These are phyloP conservation scores for Oreotrochilus melanogaster DNA, from an alignment of 2,113 vertebrate genomes.

Conservation along the genomic window DNA sequence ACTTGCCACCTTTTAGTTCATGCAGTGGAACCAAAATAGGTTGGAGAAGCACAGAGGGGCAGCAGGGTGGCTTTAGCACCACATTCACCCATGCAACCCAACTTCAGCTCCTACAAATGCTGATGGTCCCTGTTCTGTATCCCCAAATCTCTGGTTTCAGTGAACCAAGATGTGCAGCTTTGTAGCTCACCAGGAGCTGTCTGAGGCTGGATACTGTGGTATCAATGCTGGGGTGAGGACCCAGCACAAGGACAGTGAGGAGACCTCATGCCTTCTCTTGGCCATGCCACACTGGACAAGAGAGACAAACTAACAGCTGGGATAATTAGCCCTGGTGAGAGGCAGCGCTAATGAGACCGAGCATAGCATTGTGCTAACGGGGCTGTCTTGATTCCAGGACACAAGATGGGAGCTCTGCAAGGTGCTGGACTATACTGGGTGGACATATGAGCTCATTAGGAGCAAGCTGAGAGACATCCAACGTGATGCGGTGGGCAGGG, in stretches of 20 bases:
- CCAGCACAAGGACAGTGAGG: background rate
- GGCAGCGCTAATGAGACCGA: background rate
- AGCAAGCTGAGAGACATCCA: background rate
- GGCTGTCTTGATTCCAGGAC: background rate
- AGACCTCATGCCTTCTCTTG: background rate
- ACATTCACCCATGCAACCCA: accelerated
- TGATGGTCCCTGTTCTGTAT: background rate
- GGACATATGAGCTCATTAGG: background rate
- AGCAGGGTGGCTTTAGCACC: background rate
- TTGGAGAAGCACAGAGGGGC: accelerated
- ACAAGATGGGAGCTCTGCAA: accelerated
- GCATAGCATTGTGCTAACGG: accelerated
- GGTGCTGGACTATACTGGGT: background rate
- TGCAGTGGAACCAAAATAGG: background rate
- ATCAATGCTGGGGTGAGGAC: accelerated
- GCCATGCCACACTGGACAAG: background rate
- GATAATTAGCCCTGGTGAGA: constrained; percentile 18
- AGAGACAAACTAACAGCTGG: accelerated
- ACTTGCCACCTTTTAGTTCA: background rate
- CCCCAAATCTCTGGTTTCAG: background rate
- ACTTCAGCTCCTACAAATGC: background rate
- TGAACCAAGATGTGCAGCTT: background rate
- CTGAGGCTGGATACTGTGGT: accelerated
- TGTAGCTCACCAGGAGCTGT: accelerated
- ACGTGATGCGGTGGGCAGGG: background rate